A percentile compares a stretch with the other conserved stretches of the same genome.
These are phyloP conservation scores for Drosophila anomelani DNA, from an alignment of 2,888 invertebrate genomes.

Conservation along the genomic window DNA sequence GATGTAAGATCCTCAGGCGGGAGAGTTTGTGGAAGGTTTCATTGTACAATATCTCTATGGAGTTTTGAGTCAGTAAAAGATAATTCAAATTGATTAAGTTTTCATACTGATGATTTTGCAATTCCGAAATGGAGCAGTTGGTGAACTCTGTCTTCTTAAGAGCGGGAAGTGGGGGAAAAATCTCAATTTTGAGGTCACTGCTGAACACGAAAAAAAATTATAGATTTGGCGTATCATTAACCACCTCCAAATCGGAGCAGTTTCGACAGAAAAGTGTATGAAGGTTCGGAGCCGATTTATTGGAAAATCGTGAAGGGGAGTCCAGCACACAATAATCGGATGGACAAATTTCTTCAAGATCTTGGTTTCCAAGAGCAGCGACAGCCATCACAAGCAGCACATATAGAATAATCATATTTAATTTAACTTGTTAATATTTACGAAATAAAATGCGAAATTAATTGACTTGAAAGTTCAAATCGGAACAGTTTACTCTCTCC, in stretches of 20 bases:
- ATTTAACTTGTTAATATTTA: not conserved
- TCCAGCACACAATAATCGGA: not conserved
- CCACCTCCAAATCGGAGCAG: not conserved
- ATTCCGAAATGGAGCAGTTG: not conserved
- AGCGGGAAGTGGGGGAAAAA: not conserved
- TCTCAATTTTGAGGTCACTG: not conserved
- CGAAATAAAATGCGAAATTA: not conserved
- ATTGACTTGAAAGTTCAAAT: not conserved
- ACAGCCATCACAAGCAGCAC: not conserved
- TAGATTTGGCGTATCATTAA: not conserved
- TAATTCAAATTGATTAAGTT: not conserved
- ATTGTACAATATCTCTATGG: not conserved
- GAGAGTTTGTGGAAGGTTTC: not conserved
- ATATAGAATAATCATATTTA: not conserved
- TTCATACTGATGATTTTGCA: not conserved
- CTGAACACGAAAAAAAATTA: rapidly evolving
- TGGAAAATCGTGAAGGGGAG: too few species aligned
- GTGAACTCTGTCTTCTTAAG: not conserved
- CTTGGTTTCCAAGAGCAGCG: not conserved
- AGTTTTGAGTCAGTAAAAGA: not conserved
- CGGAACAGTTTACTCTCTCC: not conserved
- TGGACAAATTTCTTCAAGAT: not conserved
- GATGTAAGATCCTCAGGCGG: rapidly evolving
- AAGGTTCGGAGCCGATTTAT: not conserved
- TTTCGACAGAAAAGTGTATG: rapidly evolving